Percentiles rank a stretch among this genome's conserved stretches.
Conservation (phyloP, 2,888 invertebrate genomes). For the Agonopterix subpropinquella region DNA sequence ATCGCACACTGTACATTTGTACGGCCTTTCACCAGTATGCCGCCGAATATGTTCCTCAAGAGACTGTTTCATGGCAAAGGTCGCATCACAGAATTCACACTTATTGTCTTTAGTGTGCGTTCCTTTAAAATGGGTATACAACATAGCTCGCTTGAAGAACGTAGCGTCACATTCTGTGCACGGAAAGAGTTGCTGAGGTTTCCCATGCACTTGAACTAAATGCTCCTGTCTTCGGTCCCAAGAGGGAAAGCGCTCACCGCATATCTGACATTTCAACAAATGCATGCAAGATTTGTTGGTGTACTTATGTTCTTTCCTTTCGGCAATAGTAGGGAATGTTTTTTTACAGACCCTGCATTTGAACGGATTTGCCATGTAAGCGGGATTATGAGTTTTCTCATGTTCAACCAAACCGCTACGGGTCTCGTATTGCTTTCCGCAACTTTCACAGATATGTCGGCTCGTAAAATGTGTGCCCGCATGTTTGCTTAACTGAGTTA, state of each 20-base stretch:
- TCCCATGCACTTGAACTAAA: slow-evolving; percentile 17
- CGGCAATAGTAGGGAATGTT: slow-evolving; percentile 16
- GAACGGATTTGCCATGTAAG: background rate
- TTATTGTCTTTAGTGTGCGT: slow-evolving; percentile 18
- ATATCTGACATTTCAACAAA: slow-evolving; percentile 16
- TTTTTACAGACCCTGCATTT: slow-evolving; percentile 12
- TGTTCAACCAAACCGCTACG: slow-evolving; percentile 5
- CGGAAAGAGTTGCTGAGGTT: slow-evolving; percentile 13
- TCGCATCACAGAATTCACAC: slow-evolving; percentile 17
- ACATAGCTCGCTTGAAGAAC: slow-evolving; percentile 13
- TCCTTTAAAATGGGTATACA: slow-evolving; percentile 20
- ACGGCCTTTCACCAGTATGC: slow-evolving; percentile 8
- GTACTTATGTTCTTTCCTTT: slow-evolving; percentile 20
- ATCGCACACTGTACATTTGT: slow-evolving; percentile 6
- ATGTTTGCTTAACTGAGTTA: slow-evolving; percentile 13
- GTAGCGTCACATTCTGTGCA: slow-evolving; percentile 20
- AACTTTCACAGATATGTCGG: slow-evolving; percentile 16
- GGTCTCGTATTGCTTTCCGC: slow-evolving; percentile 14
- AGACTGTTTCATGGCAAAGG: slow-evolving; percentile 11
- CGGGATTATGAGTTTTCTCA: slow-evolving; percentile 4
- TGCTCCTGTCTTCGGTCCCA: slow-evolving; percentile 19
- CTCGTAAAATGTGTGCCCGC: slow-evolving; percentile 12
- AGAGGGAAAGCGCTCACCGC: slow-evolving; percentile 18
- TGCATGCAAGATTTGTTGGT: slow-evolving; percentile 15
- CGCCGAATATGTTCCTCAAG: slow-evolving; percentile 8